phyloP scores from a whole-genome alignment of 2,113 vertebrate genomes.

The Bostrychus sinensis region DNA sequence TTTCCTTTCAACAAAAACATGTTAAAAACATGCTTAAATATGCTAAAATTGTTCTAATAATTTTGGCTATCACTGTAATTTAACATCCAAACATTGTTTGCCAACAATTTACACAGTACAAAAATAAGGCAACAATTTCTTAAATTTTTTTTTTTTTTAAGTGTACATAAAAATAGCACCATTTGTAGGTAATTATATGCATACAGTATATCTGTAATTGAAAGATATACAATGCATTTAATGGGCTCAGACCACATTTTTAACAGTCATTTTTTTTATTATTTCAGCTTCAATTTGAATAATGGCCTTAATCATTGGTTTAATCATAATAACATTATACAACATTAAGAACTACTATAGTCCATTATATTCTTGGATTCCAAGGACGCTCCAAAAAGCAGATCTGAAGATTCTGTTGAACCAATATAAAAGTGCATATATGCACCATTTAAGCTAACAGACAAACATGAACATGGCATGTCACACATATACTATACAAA shows the following conservation, averaged over 20 bases:
- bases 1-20: too few species aligned
- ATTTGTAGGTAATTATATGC: neutral
- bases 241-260: neutral
- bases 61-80: too few species aligned
- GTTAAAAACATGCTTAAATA: too few species aligned
- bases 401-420: neutral
- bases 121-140: neutral
- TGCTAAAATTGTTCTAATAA: too few species aligned
- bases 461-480: neutral
- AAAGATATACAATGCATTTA: neutral
- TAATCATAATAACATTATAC: slow-evolving; percentile 35
- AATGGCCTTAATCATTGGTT: neutral
- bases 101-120: neutral
- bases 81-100: neutral
- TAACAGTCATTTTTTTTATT: neutral
- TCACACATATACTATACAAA: neutral
- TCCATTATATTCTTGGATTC: slow-evolving; percentile 84
- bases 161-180: neutral
- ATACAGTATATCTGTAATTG: neutral
- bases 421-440: neutral
- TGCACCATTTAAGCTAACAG: neutral
- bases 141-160: neutral
- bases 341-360: slow-evolving; percentile 82
- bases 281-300: neutral
- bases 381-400: slow-evolving; percentile 69